Evolutionary conservation across 2,113 vertebrate species (phyloP).

Genomic region (Macrotus californicus): DNA sequence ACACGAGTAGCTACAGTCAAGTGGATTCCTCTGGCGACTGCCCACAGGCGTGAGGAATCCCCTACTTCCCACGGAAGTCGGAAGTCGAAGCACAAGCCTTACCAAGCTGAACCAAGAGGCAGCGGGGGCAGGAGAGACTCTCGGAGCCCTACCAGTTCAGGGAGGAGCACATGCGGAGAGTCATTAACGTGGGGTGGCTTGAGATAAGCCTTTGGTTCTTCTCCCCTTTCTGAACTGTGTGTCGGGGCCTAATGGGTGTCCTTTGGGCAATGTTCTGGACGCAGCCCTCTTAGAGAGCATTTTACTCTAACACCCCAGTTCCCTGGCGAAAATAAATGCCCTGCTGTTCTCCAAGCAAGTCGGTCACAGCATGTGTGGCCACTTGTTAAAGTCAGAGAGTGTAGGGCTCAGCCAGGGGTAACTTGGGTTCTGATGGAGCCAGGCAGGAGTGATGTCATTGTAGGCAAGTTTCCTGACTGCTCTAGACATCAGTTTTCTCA

Average conservation of each 20-base stretch:
- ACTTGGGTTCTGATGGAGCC: background rate
- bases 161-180: background rate
- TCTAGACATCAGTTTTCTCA: background rate
- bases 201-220: background rate
- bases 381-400: background rate
- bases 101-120: background rate
- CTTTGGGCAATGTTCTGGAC: background rate
- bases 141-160: background rate
- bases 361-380: background rate
- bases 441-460: background rate
- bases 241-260: background rate
- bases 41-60: conserved; percentile 2
- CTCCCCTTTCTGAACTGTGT: background rate
- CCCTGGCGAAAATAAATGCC: background rate
- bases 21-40: background rate
- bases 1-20: background rate
- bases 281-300: background rate
- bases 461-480: background rate
- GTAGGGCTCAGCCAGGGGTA: rapidly evolving
- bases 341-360: background rate
- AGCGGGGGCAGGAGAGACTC: background rate
- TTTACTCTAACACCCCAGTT: background rate
- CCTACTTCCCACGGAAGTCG: background rate
- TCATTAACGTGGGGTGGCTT: background rate
- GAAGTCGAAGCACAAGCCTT: background rate